Evolutionary conservation across 2,113 vertebrate genomes (phyloP).

Genomic region (Daphoenositta chrysoptera): DNA sequence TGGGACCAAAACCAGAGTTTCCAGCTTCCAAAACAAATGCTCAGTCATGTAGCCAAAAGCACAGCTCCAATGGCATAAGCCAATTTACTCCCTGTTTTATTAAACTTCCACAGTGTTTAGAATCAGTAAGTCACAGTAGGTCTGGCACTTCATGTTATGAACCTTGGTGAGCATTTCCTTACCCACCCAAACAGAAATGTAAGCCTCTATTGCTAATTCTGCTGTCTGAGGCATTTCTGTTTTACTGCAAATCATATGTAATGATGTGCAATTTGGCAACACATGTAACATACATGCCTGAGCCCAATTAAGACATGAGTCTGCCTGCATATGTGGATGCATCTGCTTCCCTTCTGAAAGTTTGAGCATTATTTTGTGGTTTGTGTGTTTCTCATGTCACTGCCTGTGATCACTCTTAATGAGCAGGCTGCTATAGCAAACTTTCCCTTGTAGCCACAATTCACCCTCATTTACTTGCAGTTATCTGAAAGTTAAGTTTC

Average conservation of each 20-base stretch:
- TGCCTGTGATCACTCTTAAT: neutral
- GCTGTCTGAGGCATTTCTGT: neutral
- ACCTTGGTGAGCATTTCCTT: constrained; percentile 1
- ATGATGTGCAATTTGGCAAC: constrained; percentile 1
- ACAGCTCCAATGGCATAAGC: constrained; percentile 38
- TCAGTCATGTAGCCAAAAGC: constrained; percentile 52
- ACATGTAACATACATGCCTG: neutral
- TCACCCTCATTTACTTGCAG: neutral
- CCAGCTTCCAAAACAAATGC: constrained; percentile 66
- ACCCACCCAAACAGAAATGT: neutral
- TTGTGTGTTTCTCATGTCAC: neutral
- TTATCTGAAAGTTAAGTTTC: neutral
- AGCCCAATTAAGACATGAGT: neutral
- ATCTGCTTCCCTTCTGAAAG: neutral
- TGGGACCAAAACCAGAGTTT: constrained; percentile 57
- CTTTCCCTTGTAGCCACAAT: too few species aligned
- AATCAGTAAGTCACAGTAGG: constrained; percentile 33
- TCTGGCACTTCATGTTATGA: constrained; percentile 9
- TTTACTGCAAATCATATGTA: neutral
- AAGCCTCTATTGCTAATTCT: neutral
- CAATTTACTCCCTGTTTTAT: constrained; percentile 57
- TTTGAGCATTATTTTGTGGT: neutral
- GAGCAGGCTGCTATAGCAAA: neutral
- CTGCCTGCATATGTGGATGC: neutral
- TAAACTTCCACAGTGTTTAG: constrained; percentile 52